Base-by-base conservation (phyloP, 2,888 invertebrate genomes). In the Eupithecia tripunctaria region DNA sequence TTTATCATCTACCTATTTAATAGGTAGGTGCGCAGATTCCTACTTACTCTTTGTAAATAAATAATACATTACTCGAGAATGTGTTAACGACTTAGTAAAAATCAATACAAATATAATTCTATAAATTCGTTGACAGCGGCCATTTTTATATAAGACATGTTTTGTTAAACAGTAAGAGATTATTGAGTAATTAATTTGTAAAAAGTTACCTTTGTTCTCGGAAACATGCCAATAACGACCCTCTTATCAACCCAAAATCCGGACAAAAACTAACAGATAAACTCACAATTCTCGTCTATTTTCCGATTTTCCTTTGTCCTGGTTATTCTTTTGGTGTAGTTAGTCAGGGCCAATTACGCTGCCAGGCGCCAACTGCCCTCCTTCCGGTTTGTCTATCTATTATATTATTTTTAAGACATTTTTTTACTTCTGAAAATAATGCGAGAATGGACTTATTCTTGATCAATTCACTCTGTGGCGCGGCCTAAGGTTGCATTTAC, bases 341-440 rank as follows among this genome's bases (percentile, higher is more conserved):
- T 91, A 89, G 91, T 90, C 86, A 82, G 76, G 81, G 88, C 91
- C 91, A 93, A 93, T 92, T 92, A 92, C 89, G 87, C 84, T 83
- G 88, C 81, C 82, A 86, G 88, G 88, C 87, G 85, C 86, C 87
- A 78, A 82, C 85, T 82, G 81, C 82, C 82, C 84, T 81, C 80
- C 86, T 88, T 89, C 90, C 90, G 85, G 81, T 74, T 81, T 81
- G 82, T 78, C 76, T n/a, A n/a, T n/a, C 74, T 21, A 64, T 36
- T 41, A 56, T 43, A 56, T 78, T 75, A 82, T 75, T 71, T 38
- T 65, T 62, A 66, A 47, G 66, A 71, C 47, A 72, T 68, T 68
- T 68, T 68, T 32, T 67, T 70, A 51, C 59, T 66, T 21, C 59
- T 56, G 68, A 68, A 68, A 64, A 70, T 14, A 38, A 36, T 36